A percentile compares a stretch with the other conserved stretches of the same genome.
These are phyloP conservation scores for Thomomys bottae DNA, from an alignment of 2,113 vertebrate genomes.

Conservation along the genomic window DNA sequence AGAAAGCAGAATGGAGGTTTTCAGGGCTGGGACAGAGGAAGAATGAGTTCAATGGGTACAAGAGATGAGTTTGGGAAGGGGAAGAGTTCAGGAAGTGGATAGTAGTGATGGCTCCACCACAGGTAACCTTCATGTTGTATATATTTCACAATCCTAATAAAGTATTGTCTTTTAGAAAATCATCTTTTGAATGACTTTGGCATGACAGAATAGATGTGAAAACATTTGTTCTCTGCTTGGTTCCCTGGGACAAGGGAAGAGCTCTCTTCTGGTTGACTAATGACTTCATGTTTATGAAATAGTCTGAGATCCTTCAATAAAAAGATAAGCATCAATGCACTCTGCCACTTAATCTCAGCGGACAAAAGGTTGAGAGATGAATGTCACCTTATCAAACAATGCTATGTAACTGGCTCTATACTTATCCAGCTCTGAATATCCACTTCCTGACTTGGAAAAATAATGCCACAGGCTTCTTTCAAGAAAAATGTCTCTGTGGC, in stretches of 20 bases:
- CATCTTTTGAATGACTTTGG: background rate
- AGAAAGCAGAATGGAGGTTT: background rate
- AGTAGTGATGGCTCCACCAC: background rate
- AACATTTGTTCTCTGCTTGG: background rate
- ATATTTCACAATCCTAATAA: no score
- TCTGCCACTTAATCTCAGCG: conserved; percentile 34
- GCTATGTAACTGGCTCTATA: background rate
- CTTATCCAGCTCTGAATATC: background rate
- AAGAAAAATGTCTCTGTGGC: background rate
- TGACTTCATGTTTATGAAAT: background rate
- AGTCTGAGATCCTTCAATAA: conserved; percentile 26
- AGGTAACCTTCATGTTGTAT: no score
- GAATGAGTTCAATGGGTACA: background rate
- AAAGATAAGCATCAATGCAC: background rate
- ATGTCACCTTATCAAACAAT: background rate
- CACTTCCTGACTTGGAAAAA: background rate
- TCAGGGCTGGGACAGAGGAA: background rate
- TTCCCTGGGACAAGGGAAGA: background rate
- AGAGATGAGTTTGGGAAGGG: background rate
- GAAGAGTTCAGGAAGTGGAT: background rate
- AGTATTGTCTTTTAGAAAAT: background rate
- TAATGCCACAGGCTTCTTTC: background rate
- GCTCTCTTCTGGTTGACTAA: conserved; percentile 1
- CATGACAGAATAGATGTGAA: background rate
- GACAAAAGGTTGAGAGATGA: conserved; percentile 11